A percentile compares a stretch with the other conserved stretches of the same genome.
These are phyloP conservation scores for Eucera pruinosa DNA, from an alignment of 2,888 invertebrate species.

Conservation along the genomic window DNA sequence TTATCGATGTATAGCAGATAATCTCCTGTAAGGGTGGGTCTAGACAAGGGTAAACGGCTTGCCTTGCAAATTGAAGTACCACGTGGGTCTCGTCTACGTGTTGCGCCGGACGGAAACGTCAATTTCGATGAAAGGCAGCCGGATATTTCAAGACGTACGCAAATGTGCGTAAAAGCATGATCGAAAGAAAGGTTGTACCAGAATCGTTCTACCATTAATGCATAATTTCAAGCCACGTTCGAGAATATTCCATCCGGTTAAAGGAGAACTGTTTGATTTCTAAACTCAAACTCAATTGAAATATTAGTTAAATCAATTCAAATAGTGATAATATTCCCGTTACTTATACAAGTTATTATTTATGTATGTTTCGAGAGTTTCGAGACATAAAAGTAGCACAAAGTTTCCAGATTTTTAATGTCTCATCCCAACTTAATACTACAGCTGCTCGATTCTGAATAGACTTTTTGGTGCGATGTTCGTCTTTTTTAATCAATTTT, in stretches of 20 bases:
- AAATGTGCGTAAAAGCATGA: conserved; percentile 36
- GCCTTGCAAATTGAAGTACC: conserved; percentile 12
- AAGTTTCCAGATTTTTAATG: too few species aligned
- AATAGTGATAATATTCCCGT: too few species aligned
- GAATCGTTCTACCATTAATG: conserved; percentile 21
- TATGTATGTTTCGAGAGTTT: too few species aligned
- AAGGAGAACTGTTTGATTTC: too few species aligned
- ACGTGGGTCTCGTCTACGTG: conserved; percentile 2
- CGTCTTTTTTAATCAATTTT: too few species aligned
- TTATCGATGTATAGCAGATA: not conserved
- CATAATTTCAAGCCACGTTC: conserved; percentile 13
- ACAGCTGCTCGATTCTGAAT: too few species aligned
- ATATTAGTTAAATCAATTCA: too few species aligned
- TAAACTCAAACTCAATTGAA: too few species aligned
- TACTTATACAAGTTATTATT: too few species aligned
- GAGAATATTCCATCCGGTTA: conserved; percentile 11
- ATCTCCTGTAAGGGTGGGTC: not conserved
- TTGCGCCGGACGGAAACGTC: conserved; percentile 25
- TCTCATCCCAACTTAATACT: too few species aligned
- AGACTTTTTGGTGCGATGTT: too few species aligned
- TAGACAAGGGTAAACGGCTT: not conserved
- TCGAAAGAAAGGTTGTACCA: conserved; percentile 16
- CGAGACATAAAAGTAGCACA: too few species aligned
- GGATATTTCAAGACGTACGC: conserved; percentile 29
- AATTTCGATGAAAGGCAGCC: conserved; percentile 19